Percentiles rank a stretch among this genome's conserved stretches.
Evolutionary conservation across 1,140 invertebrate species (phyloP).

Genomic region (Rhagoletis zephyria): DNA sequence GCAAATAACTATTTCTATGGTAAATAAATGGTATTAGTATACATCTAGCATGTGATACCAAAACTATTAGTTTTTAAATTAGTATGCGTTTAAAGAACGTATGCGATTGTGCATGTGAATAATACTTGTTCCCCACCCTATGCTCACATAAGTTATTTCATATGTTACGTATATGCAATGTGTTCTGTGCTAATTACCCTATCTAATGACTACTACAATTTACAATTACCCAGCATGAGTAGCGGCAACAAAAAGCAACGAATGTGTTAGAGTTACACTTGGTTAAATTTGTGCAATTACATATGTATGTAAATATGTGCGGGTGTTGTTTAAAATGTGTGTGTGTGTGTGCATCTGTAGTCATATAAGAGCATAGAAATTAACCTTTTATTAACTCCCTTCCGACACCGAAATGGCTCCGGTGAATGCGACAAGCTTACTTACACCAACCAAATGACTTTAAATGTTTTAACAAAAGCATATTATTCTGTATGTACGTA

Average conservation of each 20-base stretch:
- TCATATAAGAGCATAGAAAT: not conserved
- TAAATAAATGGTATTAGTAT: too few relatives aligned
- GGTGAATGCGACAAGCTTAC: not conserved
- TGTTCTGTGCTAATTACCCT: constrained; percentile 8
- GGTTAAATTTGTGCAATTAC: too few relatives aligned
- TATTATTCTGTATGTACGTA: not conserved
- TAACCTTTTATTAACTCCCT: not conserved
- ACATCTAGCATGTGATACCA: too few relatives aligned
- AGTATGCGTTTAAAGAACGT: too few relatives aligned
- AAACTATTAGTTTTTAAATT: too few relatives aligned
- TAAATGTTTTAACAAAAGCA: constrained; percentile 35
- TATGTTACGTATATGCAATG: not conserved
- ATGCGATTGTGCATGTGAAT: too few relatives aligned
- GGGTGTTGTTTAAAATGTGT: too few relatives aligned
- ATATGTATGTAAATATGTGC: too few relatives aligned
- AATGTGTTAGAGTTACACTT: not conserved
- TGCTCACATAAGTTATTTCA: too few relatives aligned
- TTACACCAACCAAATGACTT: constrained; percentile 5
- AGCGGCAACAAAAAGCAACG: not conserved
- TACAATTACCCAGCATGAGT: not conserved
- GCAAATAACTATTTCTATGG: too few relatives aligned
- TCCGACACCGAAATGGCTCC: not conserved
- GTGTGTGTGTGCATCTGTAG: too few relatives aligned
- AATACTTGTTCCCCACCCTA: not conserved
- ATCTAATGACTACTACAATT: not conserved